Evolutionary conservation across 92 coral and sea anemone genomes (phyloP).

Genomic region (Metridium senile): DNA sequence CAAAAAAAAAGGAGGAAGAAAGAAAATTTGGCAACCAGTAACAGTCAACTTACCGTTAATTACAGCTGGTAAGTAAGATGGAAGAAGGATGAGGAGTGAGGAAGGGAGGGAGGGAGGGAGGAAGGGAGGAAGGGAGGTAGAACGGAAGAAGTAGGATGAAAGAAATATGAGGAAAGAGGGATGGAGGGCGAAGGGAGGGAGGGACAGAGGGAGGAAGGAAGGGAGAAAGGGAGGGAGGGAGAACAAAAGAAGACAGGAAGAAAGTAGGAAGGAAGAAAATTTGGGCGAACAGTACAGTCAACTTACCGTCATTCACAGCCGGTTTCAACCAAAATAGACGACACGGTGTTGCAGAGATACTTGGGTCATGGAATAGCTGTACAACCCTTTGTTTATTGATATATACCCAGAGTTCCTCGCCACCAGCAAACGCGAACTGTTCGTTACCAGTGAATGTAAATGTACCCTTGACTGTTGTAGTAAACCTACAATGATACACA

Average conservation of each 20-base stretch:
- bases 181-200: too few species aligned
- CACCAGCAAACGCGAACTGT: conserved; percentile 88
- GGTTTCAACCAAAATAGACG: conserved; percentile 66
- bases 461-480: conserved; percentile 77
- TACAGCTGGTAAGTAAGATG: too few species aligned
- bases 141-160: too few species aligned
- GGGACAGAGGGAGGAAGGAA: not conserved
- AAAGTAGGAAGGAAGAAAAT: not conserved
- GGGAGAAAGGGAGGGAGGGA: not conserved
- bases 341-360: conserved; percentile 64
- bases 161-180: too few species aligned
- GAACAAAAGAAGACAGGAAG: not conserved
- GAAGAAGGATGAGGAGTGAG: too few species aligned
- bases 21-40: too few species aligned
- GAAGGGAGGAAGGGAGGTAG: too few species aligned
- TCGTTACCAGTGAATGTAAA: conserved; percentile 89
- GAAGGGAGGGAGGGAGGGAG: too few species aligned
- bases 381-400: conserved; percentile 75
- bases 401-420: conserved; percentile 94
- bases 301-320: conserved; percentile 59
- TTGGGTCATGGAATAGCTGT: conserved; percentile 81
- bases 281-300: not conserved
- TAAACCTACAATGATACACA: conserved; percentile 55
- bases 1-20: too few species aligned
- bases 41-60: too few species aligned